Percentiles rank a stretch among this genome's conserved stretches.
Evolutionary conservation across 2,888 invertebrate species (phyloP).

Genomic region (Andricus curvator): DNA sequence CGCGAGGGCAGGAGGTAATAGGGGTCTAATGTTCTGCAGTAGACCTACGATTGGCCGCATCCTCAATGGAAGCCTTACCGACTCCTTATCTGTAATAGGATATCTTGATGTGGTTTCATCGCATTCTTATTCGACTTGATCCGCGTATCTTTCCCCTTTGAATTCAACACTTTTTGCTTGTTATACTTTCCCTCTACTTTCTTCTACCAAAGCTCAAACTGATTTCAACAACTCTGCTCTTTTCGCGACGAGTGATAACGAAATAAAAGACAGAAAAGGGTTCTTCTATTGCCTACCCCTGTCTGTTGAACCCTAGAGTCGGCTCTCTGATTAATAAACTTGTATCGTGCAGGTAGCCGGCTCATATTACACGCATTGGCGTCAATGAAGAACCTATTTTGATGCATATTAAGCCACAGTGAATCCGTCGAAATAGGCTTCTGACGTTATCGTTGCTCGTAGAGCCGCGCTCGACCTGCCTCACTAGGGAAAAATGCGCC

Average conservation of each 20-base stretch:
- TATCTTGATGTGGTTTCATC: slow-evolving; percentile 77
- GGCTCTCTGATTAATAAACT: not conserved
- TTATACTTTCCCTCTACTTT: not conserved
- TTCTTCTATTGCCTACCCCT: not conserved
- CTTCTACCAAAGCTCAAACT: slow-evolving; percentile 18
- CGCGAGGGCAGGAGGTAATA: slow-evolving; percentile 55
- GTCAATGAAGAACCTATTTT: slow-evolving; percentile 14
- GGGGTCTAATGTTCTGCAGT: slow-evolving; percentile 59
- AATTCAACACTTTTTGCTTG: slow-evolving; percentile 18
- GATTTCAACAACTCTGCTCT: too few relatives aligned
- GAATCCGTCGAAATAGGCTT: slow-evolving; percentile 4
- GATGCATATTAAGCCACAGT: slow-evolving; percentile 19
- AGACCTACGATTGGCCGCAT: slow-evolving; percentile 77
- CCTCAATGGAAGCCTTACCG: slow-evolving; percentile 77
- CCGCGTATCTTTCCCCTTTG: slow-evolving; percentile 53
- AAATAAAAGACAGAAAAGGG: not conserved
- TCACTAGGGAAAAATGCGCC: slow-evolving; percentile 67
- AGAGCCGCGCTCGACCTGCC: slow-evolving; percentile 20
- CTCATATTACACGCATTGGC: not conserved
- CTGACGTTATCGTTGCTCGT: slow-evolving; percentile 22
- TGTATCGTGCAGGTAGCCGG: not conserved
- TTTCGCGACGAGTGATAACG: not conserved
- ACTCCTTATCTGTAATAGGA: slow-evolving; percentile 78
- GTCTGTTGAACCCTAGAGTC: not conserved
- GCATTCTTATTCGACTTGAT: slow-evolving; percentile 74